Evolutionary conservation across 1,140 invertebrate species (phyloP), one percentile per base, ranked within the genome.

Genomic region (Stenopsyche tienmushanensis): DNA sequence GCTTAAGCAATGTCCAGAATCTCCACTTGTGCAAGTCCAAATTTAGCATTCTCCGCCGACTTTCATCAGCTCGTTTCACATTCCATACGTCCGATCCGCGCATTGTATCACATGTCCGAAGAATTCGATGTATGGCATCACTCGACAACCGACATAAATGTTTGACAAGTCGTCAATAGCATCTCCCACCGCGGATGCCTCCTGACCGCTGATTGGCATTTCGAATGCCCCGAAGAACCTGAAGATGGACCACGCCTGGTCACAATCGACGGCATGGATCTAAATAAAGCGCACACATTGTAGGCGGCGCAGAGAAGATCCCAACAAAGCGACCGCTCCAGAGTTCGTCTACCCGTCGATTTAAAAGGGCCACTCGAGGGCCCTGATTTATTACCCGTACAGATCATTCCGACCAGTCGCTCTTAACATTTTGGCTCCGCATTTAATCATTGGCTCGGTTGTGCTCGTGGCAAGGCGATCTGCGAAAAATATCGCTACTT

Each of bases 361-460:
- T 67, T 64, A 50, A 58, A 59, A 64, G 62, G 62, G 52, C 66
- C 66, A 68, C 62, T 68, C 54, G 45, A 58, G 55, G 44, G 44
- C 55, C 66, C 62, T 68, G 66, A 68, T 68, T 68, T 68, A 68
- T 68, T 68, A 59, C 41, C 24, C 54, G 59, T 53, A 63, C 66
- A 47, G 52, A 64, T 49, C 62, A 54, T 64, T 64, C 52, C 39
- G 62, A 44, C 18, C 62, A 45, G 62, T 64, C 39, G 49, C 39
- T 18, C 62, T 54, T 41, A 53, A 53, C 62, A 54, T 54, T 64
- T 54, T 8, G 25, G 24, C 49, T 24, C 13, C 29, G 26, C 21
- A 21, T 39, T 5, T 18, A 1, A 10, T 58, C 54, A 39, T 41
- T 44, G n/a, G 41, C n/a, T 44, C 18, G 41, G 41, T 42, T 42